A percentile compares a stretch with the other conserved stretches of the same genome.
Evolutionary conservation across 2,113 vertebrate species (phyloP).

Genomic region (Nanorana parkeri): DNA sequence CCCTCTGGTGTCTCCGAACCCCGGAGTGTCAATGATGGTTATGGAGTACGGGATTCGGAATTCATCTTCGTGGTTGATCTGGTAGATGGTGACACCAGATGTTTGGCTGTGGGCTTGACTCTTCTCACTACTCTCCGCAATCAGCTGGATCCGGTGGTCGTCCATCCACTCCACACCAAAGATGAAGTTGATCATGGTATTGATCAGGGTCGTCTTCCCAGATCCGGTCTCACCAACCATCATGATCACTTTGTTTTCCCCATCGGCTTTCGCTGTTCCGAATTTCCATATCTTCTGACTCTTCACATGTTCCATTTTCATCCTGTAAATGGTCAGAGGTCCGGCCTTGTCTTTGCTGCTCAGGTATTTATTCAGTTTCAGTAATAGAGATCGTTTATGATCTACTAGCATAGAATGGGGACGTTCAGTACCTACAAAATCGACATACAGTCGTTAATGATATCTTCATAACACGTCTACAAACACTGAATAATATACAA

Average conservation of each 20-base stretch:
- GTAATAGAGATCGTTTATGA: background rate
- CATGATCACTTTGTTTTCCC: constrained; percentile 23
- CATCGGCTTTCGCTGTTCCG: no score
- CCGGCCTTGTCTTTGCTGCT: background rate
- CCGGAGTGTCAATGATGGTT: constrained; percentile 71
- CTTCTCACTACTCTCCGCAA: constrained; percentile 45
- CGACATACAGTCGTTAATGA: no score
- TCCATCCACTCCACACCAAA: constrained; percentile 64
- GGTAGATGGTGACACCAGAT: constrained; percentile 64
- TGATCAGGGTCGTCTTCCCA: constrained; percentile 30
- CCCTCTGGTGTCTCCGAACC: constrained; percentile 66
- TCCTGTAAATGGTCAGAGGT: background rate
- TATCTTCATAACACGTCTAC: no score
- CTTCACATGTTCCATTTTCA: background rate
- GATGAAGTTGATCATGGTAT: constrained; percentile 63
- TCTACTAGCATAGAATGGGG: background rate
- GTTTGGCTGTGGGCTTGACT: constrained; percentile 66
- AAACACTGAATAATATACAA: no score
- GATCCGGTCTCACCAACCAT: constrained; percentile 17
- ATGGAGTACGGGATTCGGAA: constrained; percentile 61
- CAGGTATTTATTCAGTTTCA: background rate
- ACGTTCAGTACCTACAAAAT: background rate
- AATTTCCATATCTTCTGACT: background rate
- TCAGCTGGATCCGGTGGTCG: background rate
- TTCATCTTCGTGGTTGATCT: constrained; percentile 58